phyloP scores from a whole-genome alignment of 2,888 invertebrate species.

The Cantharis rufa region DNA sequence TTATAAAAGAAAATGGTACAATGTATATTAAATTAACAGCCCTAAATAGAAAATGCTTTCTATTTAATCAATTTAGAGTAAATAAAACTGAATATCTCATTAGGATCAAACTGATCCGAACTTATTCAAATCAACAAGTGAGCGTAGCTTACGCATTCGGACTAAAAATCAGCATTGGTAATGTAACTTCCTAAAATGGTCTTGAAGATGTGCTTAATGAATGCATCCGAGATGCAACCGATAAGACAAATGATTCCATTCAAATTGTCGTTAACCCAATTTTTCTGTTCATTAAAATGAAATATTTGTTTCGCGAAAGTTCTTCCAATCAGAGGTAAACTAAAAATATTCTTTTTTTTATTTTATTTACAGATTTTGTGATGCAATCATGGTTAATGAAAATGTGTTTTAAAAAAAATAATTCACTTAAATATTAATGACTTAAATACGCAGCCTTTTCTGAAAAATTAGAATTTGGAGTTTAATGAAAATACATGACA shows the following conservation, averaged over 20 bases:
- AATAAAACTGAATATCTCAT: neutral
- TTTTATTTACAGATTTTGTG: too few relatives aligned
- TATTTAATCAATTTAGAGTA: neutral
- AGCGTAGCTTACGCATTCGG: neutral
- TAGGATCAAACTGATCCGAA: neutral
- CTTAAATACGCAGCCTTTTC: too few relatives aligned
- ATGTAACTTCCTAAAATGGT: neutral
- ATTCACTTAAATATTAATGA: too few relatives aligned
- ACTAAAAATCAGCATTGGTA: conserved; percentile 1
- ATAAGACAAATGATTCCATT: neutral
- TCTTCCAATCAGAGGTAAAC: too few relatives aligned
- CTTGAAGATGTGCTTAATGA: neutral
- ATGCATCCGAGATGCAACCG: neutral
- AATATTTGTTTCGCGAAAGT: too few relatives aligned
- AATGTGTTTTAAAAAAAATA: too few relatives aligned
- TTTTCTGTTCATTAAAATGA: neutral
- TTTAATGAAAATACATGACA: too few relatives aligned
- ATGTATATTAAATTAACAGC: neutral
- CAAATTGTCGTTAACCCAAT: neutral
- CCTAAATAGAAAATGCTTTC: neutral
- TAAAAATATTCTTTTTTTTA: too few relatives aligned
- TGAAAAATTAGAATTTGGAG: too few relatives aligned
- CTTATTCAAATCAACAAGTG: neutral
- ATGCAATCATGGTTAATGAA: too few relatives aligned
- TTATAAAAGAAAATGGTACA: neutral